These are phyloP conservation scores for Chaetops frenatus DNA, from an alignment of 2,113 vertebrate genomes.

Conservation along the genomic window DNA sequence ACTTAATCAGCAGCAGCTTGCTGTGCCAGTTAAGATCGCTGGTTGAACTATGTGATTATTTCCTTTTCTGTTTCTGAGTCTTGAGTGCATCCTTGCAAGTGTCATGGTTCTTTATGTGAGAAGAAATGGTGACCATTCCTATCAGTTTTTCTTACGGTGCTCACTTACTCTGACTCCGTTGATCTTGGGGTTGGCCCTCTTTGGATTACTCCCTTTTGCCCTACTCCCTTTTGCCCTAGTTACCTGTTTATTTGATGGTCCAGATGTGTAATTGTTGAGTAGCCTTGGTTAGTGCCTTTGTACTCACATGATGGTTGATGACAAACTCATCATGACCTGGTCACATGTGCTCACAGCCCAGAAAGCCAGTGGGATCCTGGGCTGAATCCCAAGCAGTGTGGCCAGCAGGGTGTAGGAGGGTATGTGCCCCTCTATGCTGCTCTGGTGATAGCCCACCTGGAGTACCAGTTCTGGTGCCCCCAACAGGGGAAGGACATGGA, in stretches of 20 bases:
- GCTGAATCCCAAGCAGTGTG: background rate
- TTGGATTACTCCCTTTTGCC: background rate
- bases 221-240: background rate
- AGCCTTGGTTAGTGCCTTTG: background rate
- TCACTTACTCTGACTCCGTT: background rate
- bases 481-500: background rate
- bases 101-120: background rate
- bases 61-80: background rate
- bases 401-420: background rate
- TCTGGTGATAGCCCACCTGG: background rate
- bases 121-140: background rate
- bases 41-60: background rate
- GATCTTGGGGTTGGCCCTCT: rapidly evolving
- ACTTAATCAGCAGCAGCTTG: background rate
- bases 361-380: background rate
- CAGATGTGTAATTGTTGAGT: background rate
- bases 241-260: background rate
- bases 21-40: background rate
- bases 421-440: background rate
- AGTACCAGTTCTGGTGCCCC: background rate
- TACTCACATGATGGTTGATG: background rate
- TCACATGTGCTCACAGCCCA: rapidly evolving
- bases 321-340: background rate
- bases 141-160: background rate
- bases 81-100: background rate